Base-by-base conservation (phyloP, 1,140 invertebrate species). In the Probaryconus sp. region DNA sequence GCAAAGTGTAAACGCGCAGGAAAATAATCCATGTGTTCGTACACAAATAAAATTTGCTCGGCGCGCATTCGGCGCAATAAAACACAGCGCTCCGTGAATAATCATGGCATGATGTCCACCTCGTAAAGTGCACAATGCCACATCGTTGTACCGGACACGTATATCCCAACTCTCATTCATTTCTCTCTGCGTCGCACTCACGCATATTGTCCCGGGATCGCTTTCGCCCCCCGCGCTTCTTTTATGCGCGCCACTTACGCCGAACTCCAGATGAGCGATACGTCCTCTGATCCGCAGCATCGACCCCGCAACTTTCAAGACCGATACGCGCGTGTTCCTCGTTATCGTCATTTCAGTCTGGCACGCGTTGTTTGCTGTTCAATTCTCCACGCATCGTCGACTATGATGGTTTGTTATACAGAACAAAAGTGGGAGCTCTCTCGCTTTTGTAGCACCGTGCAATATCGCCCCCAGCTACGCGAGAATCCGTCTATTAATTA, bases 81-180 rank as follows among this genome's bases (percentile, higher is more conserved):
- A 87, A 85, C 80, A 83, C 85, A 86, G 83, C 72, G 79, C 79
- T 65, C 82, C 85, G 85, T 86, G 84, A 86, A 86, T 86, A 86
- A 86, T 86, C 83, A 84, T 79, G 83, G 84, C 80, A 81, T 76
- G 74, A 80, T 83, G 83, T 82, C 77, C 80, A 67, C 60, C 77
- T 81, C 83, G 84, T 85, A 86, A 85, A 85, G 77, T 77, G 81
- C 81, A 87, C 82, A 84, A 86, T 83, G 81, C 76, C 68, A 48
- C 58, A 58, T 48, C 53, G 43, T 70, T 77, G 70, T 77, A 58
- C 70, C 61, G 65, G 75, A 74, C 75, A 64, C 75, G 69, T 65
- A 69, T 69, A 69, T 58, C 63, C 67, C 60, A 47, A 30, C 42
- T 28, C 63, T 65, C 71, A 69, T 65, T 67, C 56, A 65, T 68